These are phyloP conservation scores for Xestia xanthographa DNA, from an alignment of 2,888 invertebrate species.

Conservation along the genomic window DNA sequence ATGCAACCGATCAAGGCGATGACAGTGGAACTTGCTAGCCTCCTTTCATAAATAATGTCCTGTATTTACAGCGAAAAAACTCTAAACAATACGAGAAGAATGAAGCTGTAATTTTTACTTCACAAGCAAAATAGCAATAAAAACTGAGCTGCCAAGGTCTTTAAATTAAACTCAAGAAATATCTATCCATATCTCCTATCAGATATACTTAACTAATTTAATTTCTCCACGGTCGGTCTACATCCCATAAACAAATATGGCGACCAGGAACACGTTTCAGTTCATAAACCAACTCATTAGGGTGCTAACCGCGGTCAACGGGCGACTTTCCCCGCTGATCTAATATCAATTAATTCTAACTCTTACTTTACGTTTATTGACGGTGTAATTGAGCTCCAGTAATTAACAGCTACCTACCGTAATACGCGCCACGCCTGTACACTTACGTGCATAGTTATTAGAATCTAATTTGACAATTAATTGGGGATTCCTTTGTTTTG, in stretches of 20 bases:
- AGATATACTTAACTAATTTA: slow-evolving; percentile 5
- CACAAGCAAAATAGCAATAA: neutral
- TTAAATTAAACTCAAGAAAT: neutral
- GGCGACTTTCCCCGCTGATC: slow-evolving; percentile 69
- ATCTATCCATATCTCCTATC: neutral
- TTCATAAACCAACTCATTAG: slow-evolving; percentile 56
- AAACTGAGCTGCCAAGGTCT: neutral
- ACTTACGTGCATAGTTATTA: slow-evolving; percentile 56
- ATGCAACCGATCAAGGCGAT: neutral
- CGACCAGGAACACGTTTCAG: slow-evolving; percentile 42
- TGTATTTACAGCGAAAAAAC: no score
- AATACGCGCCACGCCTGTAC: slow-evolving; percentile 60
- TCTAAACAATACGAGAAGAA: no score
- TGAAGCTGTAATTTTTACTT: neutral
- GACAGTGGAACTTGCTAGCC: neutral
- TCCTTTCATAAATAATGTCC: no score
- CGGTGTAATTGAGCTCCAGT: slow-evolving; percentile 67
- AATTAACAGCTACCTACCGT: slow-evolving; percentile 65
- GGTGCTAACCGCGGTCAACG: slow-evolving; percentile 58
- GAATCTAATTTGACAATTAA: slow-evolving; percentile 36
- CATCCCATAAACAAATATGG: slow-evolving; percentile 35
- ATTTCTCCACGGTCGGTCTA: slow-evolving; percentile 27
- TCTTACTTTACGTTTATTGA: slow-evolving; percentile 72
- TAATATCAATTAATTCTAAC: slow-evolving; percentile 69
- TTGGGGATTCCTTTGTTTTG: slow-evolving; percentile 34